phyloP scores from a whole-genome alignment of 2,113 vertebrate species.

The Chrysochloris asiatica region DNA sequence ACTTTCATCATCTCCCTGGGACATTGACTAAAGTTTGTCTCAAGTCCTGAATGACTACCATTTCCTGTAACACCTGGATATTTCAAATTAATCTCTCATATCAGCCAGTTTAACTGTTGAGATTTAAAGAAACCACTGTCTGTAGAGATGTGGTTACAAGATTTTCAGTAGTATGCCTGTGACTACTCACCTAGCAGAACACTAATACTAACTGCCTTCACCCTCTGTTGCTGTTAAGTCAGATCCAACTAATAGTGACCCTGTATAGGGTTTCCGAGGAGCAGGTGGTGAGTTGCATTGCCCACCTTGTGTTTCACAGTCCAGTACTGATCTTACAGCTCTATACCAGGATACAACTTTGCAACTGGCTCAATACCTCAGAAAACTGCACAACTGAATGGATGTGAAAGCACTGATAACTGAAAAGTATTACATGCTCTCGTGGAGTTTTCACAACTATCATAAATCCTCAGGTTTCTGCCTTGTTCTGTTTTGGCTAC shows the following conservation, averaged over 20 bases:
- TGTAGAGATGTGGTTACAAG: background rate
- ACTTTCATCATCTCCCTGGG: too few species aligned
- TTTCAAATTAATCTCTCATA: conserved; percentile 41
- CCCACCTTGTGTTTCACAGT: too few species aligned
- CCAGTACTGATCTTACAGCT: too few species aligned
- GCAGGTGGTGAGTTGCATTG: too few species aligned
- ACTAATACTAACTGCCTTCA: background rate
- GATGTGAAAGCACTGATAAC: background rate
- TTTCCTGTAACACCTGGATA: conserved; percentile 6
- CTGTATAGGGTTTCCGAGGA: too few species aligned
- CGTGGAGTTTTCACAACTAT: background rate
- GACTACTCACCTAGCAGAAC: conserved; percentile 16
- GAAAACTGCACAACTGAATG: background rate
- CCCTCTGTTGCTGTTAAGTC: background rate
- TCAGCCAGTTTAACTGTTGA: background rate
- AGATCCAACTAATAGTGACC: too few species aligned
- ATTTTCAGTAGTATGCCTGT: conserved; percentile 5
- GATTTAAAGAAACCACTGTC: conserved; percentile 43
- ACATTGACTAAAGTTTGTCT: background rate
- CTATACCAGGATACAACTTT: background rate
- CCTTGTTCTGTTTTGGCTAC: conserved; percentile 1
- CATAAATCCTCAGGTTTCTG: background rate
- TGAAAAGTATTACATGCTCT: background rate
- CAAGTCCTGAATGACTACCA: background rate
- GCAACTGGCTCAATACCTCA: background rate